Evolutionary conservation across 2,888 invertebrate genomes (phyloP).

Genomic region (Heliconius ismenius): DNA sequence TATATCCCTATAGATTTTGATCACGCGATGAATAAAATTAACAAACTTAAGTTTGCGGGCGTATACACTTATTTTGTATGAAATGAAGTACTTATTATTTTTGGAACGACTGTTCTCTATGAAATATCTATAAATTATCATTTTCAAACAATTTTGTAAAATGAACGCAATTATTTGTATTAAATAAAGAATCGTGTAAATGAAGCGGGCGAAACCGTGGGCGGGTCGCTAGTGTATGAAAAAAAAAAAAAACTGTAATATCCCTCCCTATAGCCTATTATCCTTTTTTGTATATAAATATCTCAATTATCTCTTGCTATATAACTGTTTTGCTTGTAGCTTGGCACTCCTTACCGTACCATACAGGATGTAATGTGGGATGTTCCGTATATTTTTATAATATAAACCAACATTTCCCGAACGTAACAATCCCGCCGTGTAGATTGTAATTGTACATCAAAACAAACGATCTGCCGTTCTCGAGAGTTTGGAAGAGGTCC

Average conservation of each 20-base stretch:
- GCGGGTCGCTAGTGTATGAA: not conserved
- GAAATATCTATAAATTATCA: too few species aligned
- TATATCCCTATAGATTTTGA: too few species aligned
- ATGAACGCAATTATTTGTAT: not conserved
- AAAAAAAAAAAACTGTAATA: not conserved
- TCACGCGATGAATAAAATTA: too few species aligned
- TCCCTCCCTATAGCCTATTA: not conserved
- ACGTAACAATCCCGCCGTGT: slow-evolving; percentile 26
- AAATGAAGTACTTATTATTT: too few species aligned
- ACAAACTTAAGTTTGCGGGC: too few species aligned
- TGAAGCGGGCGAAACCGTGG: not conserved
- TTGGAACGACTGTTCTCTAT: too few species aligned
- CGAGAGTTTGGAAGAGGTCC: slow-evolving; percentile 47
- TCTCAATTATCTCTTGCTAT: slow-evolving; percentile 13
- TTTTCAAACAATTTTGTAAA: too few species aligned
- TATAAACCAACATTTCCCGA: slow-evolving; percentile 36
- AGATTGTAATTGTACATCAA: slow-evolving; percentile 46
- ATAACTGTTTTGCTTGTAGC: not conserved
- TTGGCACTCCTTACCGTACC: slow-evolving; percentile 11
- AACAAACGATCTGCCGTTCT: slow-evolving; percentile 47
- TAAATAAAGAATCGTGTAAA: not conserved
- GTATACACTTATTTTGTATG: too few species aligned
- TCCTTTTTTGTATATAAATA: slow-evolving; percentile 8
- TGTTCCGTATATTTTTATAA: slow-evolving; percentile 37
- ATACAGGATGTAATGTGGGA: slow-evolving; percentile 18